These are phyloP conservation scores for Remorina albescens DNA, from an alignment of 2,797 vertebrate genomes.

Conservation along the genomic window DNA sequence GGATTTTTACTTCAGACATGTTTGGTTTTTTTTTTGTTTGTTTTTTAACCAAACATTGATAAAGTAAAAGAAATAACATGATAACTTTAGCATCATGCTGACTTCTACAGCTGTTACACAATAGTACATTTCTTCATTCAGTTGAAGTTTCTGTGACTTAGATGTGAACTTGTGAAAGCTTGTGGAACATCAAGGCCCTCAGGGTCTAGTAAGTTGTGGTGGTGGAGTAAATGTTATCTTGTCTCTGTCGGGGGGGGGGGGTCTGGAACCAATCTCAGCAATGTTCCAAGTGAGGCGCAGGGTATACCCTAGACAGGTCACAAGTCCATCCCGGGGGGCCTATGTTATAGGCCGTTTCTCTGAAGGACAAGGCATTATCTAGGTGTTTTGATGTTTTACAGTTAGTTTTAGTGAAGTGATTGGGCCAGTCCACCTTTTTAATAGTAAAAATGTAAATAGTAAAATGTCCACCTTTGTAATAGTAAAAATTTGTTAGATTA, in stretches of 20 bases:
- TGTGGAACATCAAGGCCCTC: neutral
- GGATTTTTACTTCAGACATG: conserved; percentile 64
- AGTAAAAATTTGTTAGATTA: too few relatives aligned
- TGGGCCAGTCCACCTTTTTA: neutral
- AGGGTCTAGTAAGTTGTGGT: too few relatives aligned
- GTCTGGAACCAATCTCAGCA: too few relatives aligned
- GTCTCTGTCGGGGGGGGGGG: too few relatives aligned
- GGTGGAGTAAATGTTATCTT: too few relatives aligned
- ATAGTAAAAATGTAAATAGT: too few relatives aligned
- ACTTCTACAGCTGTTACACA: conserved; percentile 14
- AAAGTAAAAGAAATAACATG: conserved; percentile 16
- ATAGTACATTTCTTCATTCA: neutral
- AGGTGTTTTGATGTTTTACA: neutral
- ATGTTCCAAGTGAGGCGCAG: too few relatives aligned
- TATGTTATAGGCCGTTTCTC: too few relatives aligned
- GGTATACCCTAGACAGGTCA: too few relatives aligned
- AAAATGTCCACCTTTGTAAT: too few relatives aligned
- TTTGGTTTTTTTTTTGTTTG: conserved; percentile 39
- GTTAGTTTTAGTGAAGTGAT: neutral
- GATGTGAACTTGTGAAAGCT: conserved; percentile 6
- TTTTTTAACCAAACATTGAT: conserved; percentile 22
- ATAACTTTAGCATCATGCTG: conserved; percentile 7
- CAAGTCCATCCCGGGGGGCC: too few relatives aligned
- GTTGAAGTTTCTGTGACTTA: conserved; percentile 14
- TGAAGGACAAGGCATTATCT: too few relatives aligned